phyloP scores from a whole-genome alignment of 2,888 invertebrate species.

The Clepsis dumicolana region DNA sequence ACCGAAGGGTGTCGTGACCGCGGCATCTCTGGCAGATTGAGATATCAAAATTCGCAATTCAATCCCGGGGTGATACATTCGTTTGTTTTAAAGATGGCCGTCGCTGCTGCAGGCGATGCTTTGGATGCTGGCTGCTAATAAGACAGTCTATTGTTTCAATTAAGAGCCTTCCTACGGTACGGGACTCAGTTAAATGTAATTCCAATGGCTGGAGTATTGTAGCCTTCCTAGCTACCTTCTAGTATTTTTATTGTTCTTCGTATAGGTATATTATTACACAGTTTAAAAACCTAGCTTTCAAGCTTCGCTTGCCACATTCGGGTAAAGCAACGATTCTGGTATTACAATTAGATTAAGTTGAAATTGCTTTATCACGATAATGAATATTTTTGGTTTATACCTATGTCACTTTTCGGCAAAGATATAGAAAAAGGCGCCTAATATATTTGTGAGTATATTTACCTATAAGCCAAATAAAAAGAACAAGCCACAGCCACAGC shows the following conservation, averaged over 20 bases:
- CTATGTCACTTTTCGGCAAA: no score
- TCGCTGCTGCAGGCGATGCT: conserved; percentile 54
- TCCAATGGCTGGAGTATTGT: not conserved
- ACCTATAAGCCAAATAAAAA: no score
- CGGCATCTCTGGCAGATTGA: conserved; percentile 84
- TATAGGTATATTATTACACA: no score
- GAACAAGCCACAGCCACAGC: not conserved
- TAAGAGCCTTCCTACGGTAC: conserved; percentile 2
- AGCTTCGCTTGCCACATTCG: not conserved
- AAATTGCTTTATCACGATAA: no score
- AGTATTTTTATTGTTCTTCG: no score
- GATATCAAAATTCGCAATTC: conserved; percentile 83
- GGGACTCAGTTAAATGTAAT: not conserved
- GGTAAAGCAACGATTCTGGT: not conserved
- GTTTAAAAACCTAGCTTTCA: no score
- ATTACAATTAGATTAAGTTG: no score
- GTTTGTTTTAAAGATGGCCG: conserved; percentile 76
- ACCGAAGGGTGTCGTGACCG: conserved; percentile 85
- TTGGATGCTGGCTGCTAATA: conserved; percentile 44
- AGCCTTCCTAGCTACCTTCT: no score
- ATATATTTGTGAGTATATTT: no score
- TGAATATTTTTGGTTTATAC: no score
- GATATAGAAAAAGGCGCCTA: no score
- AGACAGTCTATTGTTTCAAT: conserved; percentile 32
- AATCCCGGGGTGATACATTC: conserved; percentile 69